A percentile compares a stretch with the other conserved stretches of the same genome.
phyloP scores from a whole-genome alignment of 2,888 invertebrate genomes.

The Brachyptera putata region DNA sequence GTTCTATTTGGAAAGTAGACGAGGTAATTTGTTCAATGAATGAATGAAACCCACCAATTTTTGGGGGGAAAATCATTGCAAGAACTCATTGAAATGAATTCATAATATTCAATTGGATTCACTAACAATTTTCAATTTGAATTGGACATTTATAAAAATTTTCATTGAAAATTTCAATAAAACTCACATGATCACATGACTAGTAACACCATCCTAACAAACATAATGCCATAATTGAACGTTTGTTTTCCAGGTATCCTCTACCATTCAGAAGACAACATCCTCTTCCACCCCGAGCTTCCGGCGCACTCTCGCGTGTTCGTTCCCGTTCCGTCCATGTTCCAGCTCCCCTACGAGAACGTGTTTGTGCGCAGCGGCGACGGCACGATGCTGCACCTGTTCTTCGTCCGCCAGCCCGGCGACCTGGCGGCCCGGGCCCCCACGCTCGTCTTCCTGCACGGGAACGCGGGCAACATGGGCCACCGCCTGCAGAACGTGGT shows the following conservation, averaged over 20 bases:
- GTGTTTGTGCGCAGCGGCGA: conserved; percentile 69
- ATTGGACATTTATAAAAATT: no score
- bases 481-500: conserved; percentile 87
- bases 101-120: no score
- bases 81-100: no score
- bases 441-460: conserved; percentile 88
- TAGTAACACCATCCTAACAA: no score
- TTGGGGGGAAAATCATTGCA: no score
- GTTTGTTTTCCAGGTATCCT: conserved; percentile 59
- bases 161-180: no score
- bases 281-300: conserved; percentile 85
- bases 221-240: no score
- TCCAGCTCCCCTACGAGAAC: conserved; percentile 83
- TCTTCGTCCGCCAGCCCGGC: conserved; percentile 70
- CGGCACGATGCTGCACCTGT: conserved; percentile 74
- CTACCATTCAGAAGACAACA: conserved; percentile 79
- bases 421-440: conserved; percentile 65
- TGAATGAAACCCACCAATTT: no score
- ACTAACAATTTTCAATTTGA: no score
- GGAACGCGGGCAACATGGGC: conserved; percentile 96
- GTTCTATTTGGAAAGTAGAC: no score
- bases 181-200: no score
- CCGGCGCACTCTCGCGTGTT: conserved; percentile 85
- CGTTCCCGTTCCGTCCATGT: conserved; percentile 80
- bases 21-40: no score